Conservation (phyloP, 2,113 vertebrate genomes). For the Rostratula benghalensis region DNA sequence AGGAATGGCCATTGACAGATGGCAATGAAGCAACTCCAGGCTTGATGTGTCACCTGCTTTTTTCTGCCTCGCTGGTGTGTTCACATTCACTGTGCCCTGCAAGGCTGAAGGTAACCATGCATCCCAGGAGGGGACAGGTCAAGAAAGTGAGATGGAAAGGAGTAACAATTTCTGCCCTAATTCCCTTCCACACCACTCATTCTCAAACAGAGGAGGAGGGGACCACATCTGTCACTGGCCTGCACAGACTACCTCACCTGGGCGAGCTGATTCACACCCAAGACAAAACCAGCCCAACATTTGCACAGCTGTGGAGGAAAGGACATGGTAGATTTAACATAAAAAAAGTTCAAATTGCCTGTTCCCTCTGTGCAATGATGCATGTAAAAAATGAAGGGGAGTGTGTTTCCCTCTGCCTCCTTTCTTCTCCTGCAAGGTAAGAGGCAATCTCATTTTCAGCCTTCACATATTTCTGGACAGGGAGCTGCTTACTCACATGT, state of each 20-base stretch:
- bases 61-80: background rate
- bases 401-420: background rate
- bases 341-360: background rate
- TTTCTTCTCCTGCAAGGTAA: background rate
- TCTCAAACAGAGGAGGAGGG: background rate
- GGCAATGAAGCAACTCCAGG: fast-evolving
- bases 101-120: background rate
- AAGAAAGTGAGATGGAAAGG: background rate
- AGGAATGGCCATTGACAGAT: fast-evolving
- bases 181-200: background rate
- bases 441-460: background rate
- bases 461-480: background rate
- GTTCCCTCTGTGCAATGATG: background rate
- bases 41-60: background rate
- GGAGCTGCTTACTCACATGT: background rate
- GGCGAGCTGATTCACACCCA: background rate
- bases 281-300: background rate
- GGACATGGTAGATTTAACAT: background rate
- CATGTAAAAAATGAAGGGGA: background rate
- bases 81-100: background rate
- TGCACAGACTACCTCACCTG: background rate
- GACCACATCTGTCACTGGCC: background rate
- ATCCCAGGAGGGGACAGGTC: background rate
- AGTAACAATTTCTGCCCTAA: background rate
- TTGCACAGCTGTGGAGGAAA: background rate